Base-by-base conservation (phyloP, 2,113 vertebrate species). In the Festucalex cinctus region DNA sequence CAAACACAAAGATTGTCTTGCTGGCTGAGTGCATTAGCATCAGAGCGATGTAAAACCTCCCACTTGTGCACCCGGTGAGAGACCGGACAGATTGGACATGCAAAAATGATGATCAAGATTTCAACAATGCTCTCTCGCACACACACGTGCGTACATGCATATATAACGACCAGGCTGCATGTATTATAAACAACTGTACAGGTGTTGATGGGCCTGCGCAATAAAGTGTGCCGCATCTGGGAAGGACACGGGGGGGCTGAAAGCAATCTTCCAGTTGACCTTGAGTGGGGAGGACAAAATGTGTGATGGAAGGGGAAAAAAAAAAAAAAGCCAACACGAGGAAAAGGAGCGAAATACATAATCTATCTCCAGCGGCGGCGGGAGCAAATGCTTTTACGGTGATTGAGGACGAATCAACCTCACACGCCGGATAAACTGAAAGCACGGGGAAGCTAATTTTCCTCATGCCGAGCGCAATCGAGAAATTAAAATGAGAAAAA, bases 221-320 rank as follows among this genome's bases (percentile, higher is more conserved):
- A 83, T 87, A 85, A 86, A 81, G 80, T 78, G 53, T 28, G 73
- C 68, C 43, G 70, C 61, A 60, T 74, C 43, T 20, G 61, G 39
- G 58, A 70, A 81, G 85, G 86, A 85, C 82, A 85, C 88, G 76
- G 79, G 87, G 86, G 86, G 86, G 82, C 82, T 85, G 83, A 88
- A 90, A 89, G 87, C 87, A 90, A 89, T 89, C 86, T 90, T 86
- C 83, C 77, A 39, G 62, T 82, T 87, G 87, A 89, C 88, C 88
- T 90, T 90, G 86, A 89, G 77, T 68, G 65, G 75, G 53, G 79
- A 82, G 86, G 87, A 88, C 78, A 82, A 84, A 87, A 76, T 54
- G 62, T 22, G 68, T 76, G 79, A 71, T 66, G 77, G 69, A 66
- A 74, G 60, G 65, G 35, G 37, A 22, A 58, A 51, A 61, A 44